Evolutionary conservation across 1,140 invertebrate species (phyloP).

Genomic region (Zaprionus kolodkinae): DNA sequence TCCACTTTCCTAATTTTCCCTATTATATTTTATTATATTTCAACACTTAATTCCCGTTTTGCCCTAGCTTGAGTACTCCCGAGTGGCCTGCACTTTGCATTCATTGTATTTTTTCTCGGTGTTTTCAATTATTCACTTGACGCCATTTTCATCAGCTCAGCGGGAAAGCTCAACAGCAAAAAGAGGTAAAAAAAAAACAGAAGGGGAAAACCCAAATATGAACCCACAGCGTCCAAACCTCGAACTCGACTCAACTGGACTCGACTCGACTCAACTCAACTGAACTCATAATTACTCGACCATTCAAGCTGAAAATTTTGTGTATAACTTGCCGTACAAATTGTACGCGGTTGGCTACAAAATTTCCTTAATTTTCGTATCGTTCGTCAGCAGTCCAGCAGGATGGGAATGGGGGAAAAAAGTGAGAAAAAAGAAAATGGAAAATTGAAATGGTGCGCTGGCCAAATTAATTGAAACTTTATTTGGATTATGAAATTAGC

Average conservation of each 20-base stretch:
- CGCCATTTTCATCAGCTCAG: conserved; percentile 17
- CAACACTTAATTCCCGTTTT: not conserved
- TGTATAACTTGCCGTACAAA: conserved; percentile 40
- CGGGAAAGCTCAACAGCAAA: not conserved
- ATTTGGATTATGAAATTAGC: conserved; percentile 80
- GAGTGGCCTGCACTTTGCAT: conserved; percentile 1
- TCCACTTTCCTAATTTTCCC: not conserved
- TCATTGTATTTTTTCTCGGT: conserved; percentile 1
- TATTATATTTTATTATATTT: not conserved
- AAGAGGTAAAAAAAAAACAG: not conserved
- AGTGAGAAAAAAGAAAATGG: conserved; percentile 13
- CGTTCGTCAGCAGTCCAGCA: no score
- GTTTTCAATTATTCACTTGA: conserved; percentile 12
- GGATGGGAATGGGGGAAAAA: conserved; percentile 1
- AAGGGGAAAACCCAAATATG: not conserved
- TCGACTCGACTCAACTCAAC: conserved; percentile 25
- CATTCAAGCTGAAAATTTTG: conserved; percentile 54
- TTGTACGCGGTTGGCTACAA: conserved; percentile 32
- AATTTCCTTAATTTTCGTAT: conserved; percentile 21
- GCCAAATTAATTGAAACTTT: conserved; percentile 78
- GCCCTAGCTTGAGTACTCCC: not conserved
- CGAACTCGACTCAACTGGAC: conserved; percentile 2
- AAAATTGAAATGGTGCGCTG: conserved; percentile 49
- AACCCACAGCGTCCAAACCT: conserved; percentile 4
- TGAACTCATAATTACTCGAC: conserved; percentile 56